Evolutionary conservation across 2,888 invertebrate genomes (phyloP), one percentile per base, ranked within the genome.

Genomic region (Mesoligia furuncula): DNA sequence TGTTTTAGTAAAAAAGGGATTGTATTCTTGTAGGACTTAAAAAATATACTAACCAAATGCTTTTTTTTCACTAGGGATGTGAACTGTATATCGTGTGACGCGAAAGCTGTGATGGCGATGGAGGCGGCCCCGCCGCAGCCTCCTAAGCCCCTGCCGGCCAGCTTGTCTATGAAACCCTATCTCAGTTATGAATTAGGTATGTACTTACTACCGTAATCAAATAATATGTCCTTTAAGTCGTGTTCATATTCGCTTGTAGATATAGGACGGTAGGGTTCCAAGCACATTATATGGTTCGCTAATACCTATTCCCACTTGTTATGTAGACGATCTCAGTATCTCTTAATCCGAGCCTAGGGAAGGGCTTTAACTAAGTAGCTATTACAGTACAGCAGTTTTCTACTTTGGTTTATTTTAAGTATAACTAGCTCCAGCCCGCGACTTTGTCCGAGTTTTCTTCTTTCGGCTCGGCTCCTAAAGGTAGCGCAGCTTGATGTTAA

Each of bases 11-110:
- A 66, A 27, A 39, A 6, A 36, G 20, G 20, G 5, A 20, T 31
- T 62, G 20, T 62, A 20, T 62, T 24, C 31, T 36, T 62, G 1
- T 62, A 1, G 66, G 11, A 67, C 1, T 45, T 20, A 20, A 45
- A 45, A 66, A 39, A 67, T 11, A 17, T 5, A n/a, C 20, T 36
- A 11, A 48, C 9, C 17, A 27, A 70, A 8, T 15, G 3, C 15
- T 39, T 67, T 64, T 64, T 4, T 73, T 67, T 68, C 77, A 67
- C 31, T 85, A 98, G 98, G 88, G 97, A 98, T 86, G 97, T 98
- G 27, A 98, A 98, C 86, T 98, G 98, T 90, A 97, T 98, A 89
- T 98, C 98, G 0, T 98, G 98, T 89, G 98, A 98, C 88, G 98
- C 98, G 57, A 97, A 98, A 45, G 98, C 98, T 2, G 97, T 98